phyloP scores from a whole-genome alignment of 2,888 invertebrate species.

The Sphinx pinastri region DNA sequence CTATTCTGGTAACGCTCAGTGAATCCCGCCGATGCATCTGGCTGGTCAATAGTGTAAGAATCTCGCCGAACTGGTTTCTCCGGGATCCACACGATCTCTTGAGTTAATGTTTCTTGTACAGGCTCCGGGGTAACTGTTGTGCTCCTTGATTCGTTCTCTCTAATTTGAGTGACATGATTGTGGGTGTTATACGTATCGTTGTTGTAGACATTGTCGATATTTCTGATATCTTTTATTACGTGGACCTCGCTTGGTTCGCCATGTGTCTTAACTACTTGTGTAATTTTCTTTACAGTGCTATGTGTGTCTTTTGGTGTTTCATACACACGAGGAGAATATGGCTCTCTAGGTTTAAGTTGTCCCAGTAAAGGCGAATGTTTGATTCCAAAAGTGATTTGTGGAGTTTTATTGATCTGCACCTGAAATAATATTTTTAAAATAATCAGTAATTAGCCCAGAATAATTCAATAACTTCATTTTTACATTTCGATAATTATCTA shows the following conservation, averaged over 20 bases:
- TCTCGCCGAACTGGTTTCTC: slow-evolving; percentile 70
- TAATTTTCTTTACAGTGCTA: not conserved
- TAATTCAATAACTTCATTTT: no score
- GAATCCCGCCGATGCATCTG: slow-evolving; percentile 59
- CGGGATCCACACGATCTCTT: slow-evolving; percentile 76
- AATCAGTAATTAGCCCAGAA: not conserved
- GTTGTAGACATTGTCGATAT: slow-evolving; percentile 43
- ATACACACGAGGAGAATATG: slow-evolving; percentile 26
- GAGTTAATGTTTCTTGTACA: slow-evolving; percentile 66
- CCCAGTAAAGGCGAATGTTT: slow-evolving; percentile 92
- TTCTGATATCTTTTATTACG: slow-evolving; percentile 36
- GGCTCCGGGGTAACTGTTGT: slow-evolving; percentile 71
- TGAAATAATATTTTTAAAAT: slow-evolving; percentile 44
- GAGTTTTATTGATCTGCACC: slow-evolving; percentile 70
- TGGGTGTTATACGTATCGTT: slow-evolving; percentile 47
- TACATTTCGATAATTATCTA: no score
- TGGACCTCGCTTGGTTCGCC: slow-evolving; percentile 39
- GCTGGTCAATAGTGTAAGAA: slow-evolving; percentile 75
- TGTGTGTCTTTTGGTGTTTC: not conserved
- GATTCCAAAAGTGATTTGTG: slow-evolving; percentile 90
- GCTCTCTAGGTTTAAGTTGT: slow-evolving; percentile 62
- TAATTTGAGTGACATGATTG: slow-evolving; percentile 66
- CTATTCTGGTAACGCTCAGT: slow-evolving; percentile 65
- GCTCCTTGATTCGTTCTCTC: slow-evolving; percentile 66
- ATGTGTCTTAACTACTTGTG: not conserved